Base-by-base conservation (phyloP, 2,888 invertebrate genomes). In the Hesperia comma region DNA sequence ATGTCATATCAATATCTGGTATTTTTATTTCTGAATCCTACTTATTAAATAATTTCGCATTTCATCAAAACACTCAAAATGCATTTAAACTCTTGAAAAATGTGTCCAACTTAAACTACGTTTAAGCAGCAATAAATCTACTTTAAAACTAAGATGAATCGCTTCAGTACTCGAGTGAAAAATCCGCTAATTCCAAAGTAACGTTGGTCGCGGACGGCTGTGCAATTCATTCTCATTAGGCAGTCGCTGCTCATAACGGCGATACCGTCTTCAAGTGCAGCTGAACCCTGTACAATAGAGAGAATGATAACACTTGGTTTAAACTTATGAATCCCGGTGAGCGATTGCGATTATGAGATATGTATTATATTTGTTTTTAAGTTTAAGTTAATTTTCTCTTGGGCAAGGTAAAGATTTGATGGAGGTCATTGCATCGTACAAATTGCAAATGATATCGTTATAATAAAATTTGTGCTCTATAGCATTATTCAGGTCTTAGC, bases 151-250 rank as follows among this genome's bases (percentile, higher is more conserved):
- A 88, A 86, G 87, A 88, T 77, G 79, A 82, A 88, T 88, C 77
- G 79, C 79, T 79, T 77, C 78, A 85, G 80, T 74, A 75, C 79
- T 76, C 76, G 75, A 83, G 85, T 87, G 88, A 88, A 89, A 88
- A 90, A 88, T 88, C 86, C 82, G 83, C 86, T 88, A 88, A 88
- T 87, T 86, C 82, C 79, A 77, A 84, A 86, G 84, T 82, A 82
- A 82, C 78, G 79, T 72, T 76, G 79, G 78, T 68, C 68, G 71
- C 79, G 74, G 76, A 49, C 51, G 76, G 75, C 77, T 49, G 79
- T 77, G 87, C 88, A 85, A 90, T 91, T 90, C 83, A 83, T 91
- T 89, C 86, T 90, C 90, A 91, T 91, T 91, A 90, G 87, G 78
- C 74, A 68, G 71, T 62, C 77, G 79, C 75, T 77, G 82, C 84